A percentile compares a stretch with the other conserved stretches of the same genome.
These are phyloP conservation scores for Drosophila equinoxialis DNA, from an alignment of 1,140 invertebrate genomes.

Conservation along the genomic window DNA sequence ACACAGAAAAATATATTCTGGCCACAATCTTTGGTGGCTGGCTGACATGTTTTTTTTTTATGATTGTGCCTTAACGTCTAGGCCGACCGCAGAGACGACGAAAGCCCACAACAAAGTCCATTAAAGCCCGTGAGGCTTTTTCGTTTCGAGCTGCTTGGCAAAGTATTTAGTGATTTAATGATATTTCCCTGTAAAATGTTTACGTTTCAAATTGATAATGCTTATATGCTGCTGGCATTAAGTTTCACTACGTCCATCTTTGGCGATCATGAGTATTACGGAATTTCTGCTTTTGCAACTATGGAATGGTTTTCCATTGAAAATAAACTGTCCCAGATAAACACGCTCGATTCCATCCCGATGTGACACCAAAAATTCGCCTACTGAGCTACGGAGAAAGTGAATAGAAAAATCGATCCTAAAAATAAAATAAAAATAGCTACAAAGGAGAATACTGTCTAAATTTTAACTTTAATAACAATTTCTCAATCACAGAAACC, in stretches of 20 bases:
- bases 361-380: no score
- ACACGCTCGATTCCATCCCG: no score
- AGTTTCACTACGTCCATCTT: not conserved
- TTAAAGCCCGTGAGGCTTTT: slow-evolving; percentile 59
- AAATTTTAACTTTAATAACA: no score
- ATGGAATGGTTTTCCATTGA: no score
- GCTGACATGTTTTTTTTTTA: slow-evolving; percentile 75
- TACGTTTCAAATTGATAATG: slow-evolving; percentile 9
- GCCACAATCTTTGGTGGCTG: slow-evolving; percentile 44
- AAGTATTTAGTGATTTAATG: slow-evolving; percentile 54
- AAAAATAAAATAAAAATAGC: no score
- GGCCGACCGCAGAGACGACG: slow-evolving; percentile 46
- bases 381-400: no score
- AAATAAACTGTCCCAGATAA: no score
- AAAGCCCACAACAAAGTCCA: slow-evolving; percentile 58
- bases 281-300: not conserved
- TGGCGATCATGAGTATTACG: not conserved
- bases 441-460: no score
- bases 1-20: slow-evolving; percentile 38
- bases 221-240: slow-evolving; percentile 12
- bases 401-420: no score
- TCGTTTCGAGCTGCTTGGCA: slow-evolving; percentile 32
- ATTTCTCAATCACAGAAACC: no score
- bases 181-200: slow-evolving; percentile 58
- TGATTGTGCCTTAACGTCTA: slow-evolving; percentile 65